Evolutionary conservation across 1,140 invertebrate genomes (phyloP).

Genomic region (Diorhabda sublineata): DNA sequence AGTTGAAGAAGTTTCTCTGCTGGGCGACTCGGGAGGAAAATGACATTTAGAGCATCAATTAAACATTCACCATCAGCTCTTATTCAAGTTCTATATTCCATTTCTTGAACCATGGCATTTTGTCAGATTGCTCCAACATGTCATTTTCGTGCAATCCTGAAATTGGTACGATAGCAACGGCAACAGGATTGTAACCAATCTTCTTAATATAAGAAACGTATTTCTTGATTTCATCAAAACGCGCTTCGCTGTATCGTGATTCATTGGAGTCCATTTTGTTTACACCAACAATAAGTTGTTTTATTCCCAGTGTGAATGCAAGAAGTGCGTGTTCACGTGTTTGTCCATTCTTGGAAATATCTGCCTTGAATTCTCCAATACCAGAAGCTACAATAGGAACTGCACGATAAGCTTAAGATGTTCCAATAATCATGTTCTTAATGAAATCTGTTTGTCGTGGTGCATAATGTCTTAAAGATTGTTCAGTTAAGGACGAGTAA

Average conservation of each 20-base stretch:
- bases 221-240: slow-evolving; percentile 90
- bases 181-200: slow-evolving; percentile 88
- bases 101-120: slow-evolving; percentile 89
- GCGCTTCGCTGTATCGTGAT: slow-evolving; percentile 77
- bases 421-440: slow-evolving; percentile 98
- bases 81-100: slow-evolving; percentile 83
- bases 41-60: slow-evolving; percentile 84
- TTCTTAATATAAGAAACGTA: slow-evolving; percentile 94
- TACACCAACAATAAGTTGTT: slow-evolving; percentile 89
- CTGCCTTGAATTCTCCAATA: slow-evolving; percentile 92
- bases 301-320: slow-evolving; percentile 91
- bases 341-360: slow-evolving; percentile 93
- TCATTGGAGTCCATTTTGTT: slow-evolving; percentile 97
- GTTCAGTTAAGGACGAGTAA: too few relatives aligned
- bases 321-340: slow-evolving; percentile 91
- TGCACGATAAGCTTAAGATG: slow-evolving; percentile 89
- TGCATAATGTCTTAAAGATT: slow-evolving; percentile 54
- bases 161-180: slow-evolving; percentile 89
- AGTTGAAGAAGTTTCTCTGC: slow-evolving; percentile 87
- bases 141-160: slow-evolving; percentile 94
- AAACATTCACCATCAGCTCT: slow-evolving; percentile 78
- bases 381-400: slow-evolving; percentile 89
- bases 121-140: slow-evolving; percentile 79
- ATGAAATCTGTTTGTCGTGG: slow-evolving; percentile 97
- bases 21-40: slow-evolving; percentile 78